phyloP scores from a whole-genome alignment of 1,140 invertebrate species.

The Drosophila seguyi region DNA sequence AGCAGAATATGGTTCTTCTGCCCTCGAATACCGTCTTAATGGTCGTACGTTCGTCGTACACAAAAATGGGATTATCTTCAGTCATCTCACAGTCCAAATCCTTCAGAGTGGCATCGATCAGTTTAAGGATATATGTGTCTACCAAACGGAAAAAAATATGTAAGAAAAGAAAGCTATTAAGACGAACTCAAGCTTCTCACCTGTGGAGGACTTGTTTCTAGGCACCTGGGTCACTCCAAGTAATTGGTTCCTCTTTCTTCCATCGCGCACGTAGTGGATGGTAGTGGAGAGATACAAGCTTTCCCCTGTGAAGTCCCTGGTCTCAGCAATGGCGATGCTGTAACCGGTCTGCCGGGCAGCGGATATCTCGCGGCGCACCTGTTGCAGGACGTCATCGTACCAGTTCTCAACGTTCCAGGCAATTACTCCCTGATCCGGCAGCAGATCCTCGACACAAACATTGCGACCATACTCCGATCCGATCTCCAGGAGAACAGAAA shows the following conservation, averaged over 20 bases:
- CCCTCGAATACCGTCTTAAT: background rate
- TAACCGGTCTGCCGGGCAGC: slow-evolving; percentile 3
- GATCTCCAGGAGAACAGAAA: slow-evolving; percentile 14
- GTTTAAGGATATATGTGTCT: slow-evolving; percentile 8
- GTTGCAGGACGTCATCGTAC: slow-evolving; percentile 5
- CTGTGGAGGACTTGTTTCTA: background rate
- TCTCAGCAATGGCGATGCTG: slow-evolving; percentile 8
- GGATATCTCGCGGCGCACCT: slow-evolving; percentile 2
- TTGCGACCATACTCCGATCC: slow-evolving; percentile 23
- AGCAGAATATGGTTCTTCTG: slow-evolving; percentile 11
- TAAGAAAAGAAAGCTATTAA: no score
- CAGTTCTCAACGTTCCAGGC: slow-evolving; percentile 2
- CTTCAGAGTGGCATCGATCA: background rate
- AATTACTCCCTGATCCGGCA: slow-evolving; percentile 4
- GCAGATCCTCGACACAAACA: slow-evolving; percentile 16
- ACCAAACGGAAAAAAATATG: background rate
- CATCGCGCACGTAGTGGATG: slow-evolving; percentile 9
- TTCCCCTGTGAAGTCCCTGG: background rate
- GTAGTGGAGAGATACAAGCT: slow-evolving; percentile 13
- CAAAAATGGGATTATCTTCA: slow-evolving; percentile 19
- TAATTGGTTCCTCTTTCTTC: slow-evolving; percentile 3
- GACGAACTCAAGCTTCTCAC: background rate
- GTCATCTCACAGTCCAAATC: slow-evolving; percentile 13
- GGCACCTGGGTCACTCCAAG: slow-evolving; percentile 13
- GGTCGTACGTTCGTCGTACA: slow-evolving; percentile 7